Percentiles rank a stretch among this genome's conserved stretches.
Conservation (phyloP, 2,888 invertebrate genomes). For the Aspidiotus destructor region DNA sequence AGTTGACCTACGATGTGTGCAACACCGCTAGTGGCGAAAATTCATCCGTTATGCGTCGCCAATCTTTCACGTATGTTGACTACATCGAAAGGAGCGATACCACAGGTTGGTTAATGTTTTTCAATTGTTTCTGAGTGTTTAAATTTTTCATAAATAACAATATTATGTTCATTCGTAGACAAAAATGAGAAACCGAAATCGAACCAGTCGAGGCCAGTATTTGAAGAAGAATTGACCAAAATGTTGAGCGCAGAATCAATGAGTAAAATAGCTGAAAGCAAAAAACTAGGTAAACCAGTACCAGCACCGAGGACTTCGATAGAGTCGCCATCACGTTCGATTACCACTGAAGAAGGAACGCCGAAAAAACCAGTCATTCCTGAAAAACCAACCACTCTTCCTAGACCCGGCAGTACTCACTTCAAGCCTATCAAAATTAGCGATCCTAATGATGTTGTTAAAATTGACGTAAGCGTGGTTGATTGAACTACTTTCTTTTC, state of each 20-base stretch:
- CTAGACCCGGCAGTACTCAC: slow-evolving; percentile 44
- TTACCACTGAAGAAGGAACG: slow-evolving; percentile 35
- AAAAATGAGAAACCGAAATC: slow-evolving; percentile 8
- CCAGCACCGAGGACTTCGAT: slow-evolving; percentile 48
- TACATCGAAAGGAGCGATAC: slow-evolving; percentile 2
- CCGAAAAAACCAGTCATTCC: slow-evolving; percentile 66
- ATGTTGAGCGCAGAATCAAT: slow-evolving; percentile 10
- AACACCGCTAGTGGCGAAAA: not conserved
- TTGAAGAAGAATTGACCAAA: slow-evolving; percentile 8
- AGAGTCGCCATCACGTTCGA: slow-evolving; percentile 15
- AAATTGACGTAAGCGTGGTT: slow-evolving; percentile 36
- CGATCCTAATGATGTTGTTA: slow-evolving; percentile 40
- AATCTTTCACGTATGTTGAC: slow-evolving; percentile 18
- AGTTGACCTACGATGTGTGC: not conserved
- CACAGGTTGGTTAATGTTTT: too few relatives aligned
- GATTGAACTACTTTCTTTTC: not conserved
- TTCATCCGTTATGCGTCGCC: not conserved
- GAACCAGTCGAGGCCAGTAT: not conserved
- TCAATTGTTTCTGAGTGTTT: too few relatives aligned
- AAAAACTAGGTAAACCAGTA: slow-evolving; percentile 41
- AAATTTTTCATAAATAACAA: too few relatives aligned
- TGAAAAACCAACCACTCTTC: slow-evolving; percentile 62
- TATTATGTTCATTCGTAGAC: not conserved
- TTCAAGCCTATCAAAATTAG: slow-evolving; percentile 43
- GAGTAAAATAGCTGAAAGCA: slow-evolving; percentile 24